Conservation (phyloP, 2,113 vertebrate genomes). For the Pao palembangensis region DNA sequence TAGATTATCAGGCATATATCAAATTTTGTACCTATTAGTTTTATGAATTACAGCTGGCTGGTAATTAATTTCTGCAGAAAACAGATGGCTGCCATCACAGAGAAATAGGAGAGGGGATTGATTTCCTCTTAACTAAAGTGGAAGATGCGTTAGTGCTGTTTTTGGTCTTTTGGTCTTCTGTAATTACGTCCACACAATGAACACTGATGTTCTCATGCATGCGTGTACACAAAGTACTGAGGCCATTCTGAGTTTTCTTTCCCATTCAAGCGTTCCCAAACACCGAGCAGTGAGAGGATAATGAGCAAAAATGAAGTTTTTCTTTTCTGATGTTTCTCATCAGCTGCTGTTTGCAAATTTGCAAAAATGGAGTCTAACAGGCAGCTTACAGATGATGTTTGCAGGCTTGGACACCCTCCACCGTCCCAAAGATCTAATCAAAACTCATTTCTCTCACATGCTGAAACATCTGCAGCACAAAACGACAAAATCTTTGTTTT, state of each 20-base stretch:
- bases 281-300: slow-evolving; percentile 21
- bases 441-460: slow-evolving; percentile 15
- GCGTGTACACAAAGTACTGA: not conserved
- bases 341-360: slow-evolving; percentile 8
- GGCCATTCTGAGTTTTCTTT: slow-evolving; percentile 2
- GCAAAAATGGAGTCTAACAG: slow-evolving; percentile 14
- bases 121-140: slow-evolving; percentile 38
- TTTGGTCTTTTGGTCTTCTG: slow-evolving; percentile 10
- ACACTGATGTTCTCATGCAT: not conserved
- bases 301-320: slow-evolving; percentile 34
- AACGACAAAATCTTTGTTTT: slow-evolving; percentile 14
- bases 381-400: slow-evolving; percentile 7
- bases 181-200: slow-evolving; percentile 23
- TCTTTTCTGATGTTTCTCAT: slow-evolving; percentile 8
- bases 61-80: slow-evolving; percentile 5
- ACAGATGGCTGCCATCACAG: slow-evolving; percentile 49
- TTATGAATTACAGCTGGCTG: slow-evolving; percentile 14
- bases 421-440: slow-evolving; percentile 16
- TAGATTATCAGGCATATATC: not conserved
- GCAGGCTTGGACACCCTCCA: slow-evolving; percentile 12
- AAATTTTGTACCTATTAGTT: not conserved
- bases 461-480: slow-evolving; percentile 33
- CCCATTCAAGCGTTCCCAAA: not conserved
- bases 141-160: slow-evolving; percentile 31
- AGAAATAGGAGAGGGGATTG: slow-evolving; percentile 15